Base-by-base conservation (phyloP, 2,797 vertebrate species). In the Heterohyrax brucei region DNA sequence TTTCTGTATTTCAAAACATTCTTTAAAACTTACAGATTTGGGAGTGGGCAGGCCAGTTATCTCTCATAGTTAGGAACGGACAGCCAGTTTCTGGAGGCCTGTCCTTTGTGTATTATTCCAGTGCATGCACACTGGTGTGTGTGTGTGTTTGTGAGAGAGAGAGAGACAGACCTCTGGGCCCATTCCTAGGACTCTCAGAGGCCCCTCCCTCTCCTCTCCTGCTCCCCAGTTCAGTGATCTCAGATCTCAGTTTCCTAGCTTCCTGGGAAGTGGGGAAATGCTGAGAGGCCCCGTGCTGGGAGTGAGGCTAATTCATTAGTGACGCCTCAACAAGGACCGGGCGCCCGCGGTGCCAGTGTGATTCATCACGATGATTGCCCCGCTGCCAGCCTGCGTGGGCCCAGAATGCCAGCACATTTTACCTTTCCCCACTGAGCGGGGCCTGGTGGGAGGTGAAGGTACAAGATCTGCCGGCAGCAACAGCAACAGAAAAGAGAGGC, bases 301-400 rank as follows among this genome's bases (percentile, higher is more conserved):
- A 94, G 48, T 56, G 94, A 77, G 94, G 86, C 94, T 92, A 92
- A 96, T 97, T 96, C 95, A 97, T 97, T 93, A 96, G 89, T 66
- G 91, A 88, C 44, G 64, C 95, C 93, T 96, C 83, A 3, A 64
- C 89, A 92, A 94, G 95, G 93, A 73, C 89, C 10, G 14, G n/a
- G 96, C 33, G 2, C 97, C 97, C 5, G 50, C 76, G 1, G 96
- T 16, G 95, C 89, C 75, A 4, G 85, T 0, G 13, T 97, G 96
- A 98, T 93, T 97, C 97, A 97, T 91, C 87, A 30, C 1, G 72
- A 70, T 77, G 95, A 87, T 94, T 93, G 96, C 93, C 88, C 94
- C 13, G 64, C 95, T 94, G 95, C 91, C 95, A 95, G 95, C 87
- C 97, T 88, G 97, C 91, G 97, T 98, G 94, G 97, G 97, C 97